phyloP scores from a whole-genome alignment of 2,888 invertebrate genomes.

The Lasioglossum leucozonium region DNA sequence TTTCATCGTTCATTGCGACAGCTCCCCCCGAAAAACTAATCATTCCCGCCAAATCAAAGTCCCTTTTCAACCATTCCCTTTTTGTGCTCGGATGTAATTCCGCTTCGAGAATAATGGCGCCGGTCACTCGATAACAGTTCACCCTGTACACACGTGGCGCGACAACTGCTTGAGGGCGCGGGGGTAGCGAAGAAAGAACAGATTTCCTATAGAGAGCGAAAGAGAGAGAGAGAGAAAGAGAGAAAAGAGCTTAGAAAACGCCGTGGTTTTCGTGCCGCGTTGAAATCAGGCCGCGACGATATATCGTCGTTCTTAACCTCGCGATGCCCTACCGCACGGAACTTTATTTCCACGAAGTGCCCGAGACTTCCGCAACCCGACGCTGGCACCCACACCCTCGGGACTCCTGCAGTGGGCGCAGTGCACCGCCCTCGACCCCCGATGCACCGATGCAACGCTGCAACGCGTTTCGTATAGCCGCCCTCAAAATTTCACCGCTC shows the following conservation, averaged over 20 bases:
- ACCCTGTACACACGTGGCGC: not conserved
- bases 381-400: constrained; percentile 43
- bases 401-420: constrained; percentile 52
- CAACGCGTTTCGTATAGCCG: constrained; percentile 9
- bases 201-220: constrained; percentile 34
- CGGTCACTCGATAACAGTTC: constrained; percentile 13
- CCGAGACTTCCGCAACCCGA: constrained; percentile 14
- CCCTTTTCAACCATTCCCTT: constrained; percentile 2
- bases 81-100: constrained; percentile 2
- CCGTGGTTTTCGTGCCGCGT: constrained; percentile 45
- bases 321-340: constrained; percentile 24
- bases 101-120: constrained; percentile 7
- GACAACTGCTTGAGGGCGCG: not conserved
- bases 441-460: constrained; percentile 19
- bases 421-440: constrained; percentile 33
- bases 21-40: constrained; percentile 4
- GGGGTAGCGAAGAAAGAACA: not conserved
- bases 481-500: not conserved
- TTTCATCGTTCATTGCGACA: not conserved
- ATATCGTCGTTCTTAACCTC: constrained; percentile 52
- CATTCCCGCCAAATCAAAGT: constrained; percentile 4
- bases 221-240: not conserved
- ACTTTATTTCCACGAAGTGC: constrained; percentile 33
- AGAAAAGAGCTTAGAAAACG: constrained; percentile 21
- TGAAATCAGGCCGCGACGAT: constrained; percentile 61